Conservation (phyloP, 1,140 invertebrate genomes). For the Parapsyche elsis region DNA sequence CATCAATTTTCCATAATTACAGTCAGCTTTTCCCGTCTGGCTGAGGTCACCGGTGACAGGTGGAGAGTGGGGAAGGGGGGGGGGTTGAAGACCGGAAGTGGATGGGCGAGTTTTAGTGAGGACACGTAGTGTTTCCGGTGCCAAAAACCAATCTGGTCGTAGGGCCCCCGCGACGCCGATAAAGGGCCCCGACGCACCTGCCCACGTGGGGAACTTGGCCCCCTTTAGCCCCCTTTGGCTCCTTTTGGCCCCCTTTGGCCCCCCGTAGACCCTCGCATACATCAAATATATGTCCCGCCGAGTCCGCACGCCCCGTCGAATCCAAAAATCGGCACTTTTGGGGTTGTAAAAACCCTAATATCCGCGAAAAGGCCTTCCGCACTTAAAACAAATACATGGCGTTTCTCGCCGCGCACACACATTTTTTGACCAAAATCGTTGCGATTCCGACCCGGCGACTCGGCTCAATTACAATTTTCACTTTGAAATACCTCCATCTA, state of each 20-base stretch:
- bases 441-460: too few species aligned
- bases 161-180: slow-evolving; percentile 5
- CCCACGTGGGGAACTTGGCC: background rate
- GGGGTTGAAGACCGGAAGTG: too few species aligned
- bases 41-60: background rate
- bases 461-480: background rate
- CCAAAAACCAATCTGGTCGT: slow-evolving; percentile 1
- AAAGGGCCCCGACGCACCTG: background rate
- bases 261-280: background rate
- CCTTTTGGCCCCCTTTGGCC: background rate
- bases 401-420: background rate
- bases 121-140: background rate
- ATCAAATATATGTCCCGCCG: background rate
- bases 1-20: background rate
- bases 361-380: background rate
- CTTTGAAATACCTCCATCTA: background rate
- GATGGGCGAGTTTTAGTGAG: too few species aligned
- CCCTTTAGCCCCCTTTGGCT: background rate
- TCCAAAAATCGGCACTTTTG: slow-evolving; percentile 9
- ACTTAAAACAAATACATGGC: background rate
- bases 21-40: background rate
- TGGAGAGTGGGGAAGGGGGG: background rate
- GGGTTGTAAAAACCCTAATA: slow-evolving; percentile 1
- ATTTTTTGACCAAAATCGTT: background rate
- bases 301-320: background rate